Conservation (phyloP, 2,888 invertebrate species). For the Ectemnius continuus region DNA sequence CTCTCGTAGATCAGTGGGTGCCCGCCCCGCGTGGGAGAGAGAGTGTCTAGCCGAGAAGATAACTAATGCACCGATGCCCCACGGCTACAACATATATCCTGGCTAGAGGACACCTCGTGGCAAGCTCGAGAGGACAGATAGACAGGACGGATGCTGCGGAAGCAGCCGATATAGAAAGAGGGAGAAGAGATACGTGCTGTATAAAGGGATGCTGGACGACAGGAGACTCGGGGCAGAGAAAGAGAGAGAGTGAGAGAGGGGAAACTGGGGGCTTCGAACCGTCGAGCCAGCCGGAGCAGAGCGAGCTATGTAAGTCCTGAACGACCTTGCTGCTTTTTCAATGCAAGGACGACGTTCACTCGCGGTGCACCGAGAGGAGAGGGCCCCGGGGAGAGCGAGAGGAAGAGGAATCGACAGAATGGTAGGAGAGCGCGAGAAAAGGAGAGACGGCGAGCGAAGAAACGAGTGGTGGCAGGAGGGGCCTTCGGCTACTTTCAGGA, state of each 20-base stretch:
- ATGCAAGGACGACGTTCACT: conserved; percentile 67
- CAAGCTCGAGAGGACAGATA: background rate
- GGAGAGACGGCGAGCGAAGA: conserved; percentile 6
- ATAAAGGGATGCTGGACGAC: background rate
- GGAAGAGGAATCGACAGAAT: conserved; percentile 6
- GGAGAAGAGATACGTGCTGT: background rate
- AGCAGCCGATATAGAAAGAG: background rate
- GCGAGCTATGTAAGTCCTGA: conserved; percentile 61
- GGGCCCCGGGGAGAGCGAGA: conserved; percentile 9
- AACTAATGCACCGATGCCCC: conserved; percentile 48
- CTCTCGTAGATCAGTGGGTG: conserved; percentile 44
- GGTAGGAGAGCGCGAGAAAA: background rate
- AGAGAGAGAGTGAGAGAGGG: conserved; percentile 32
- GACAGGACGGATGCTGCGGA: background rate
- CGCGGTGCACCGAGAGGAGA: background rate
- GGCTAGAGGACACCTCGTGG: conserved; percentile 34
- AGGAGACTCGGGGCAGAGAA: background rate
- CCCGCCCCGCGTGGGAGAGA: conserved; percentile 43
- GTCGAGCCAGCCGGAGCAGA: conserved; percentile 28
- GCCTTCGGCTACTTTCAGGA: conserved; percentile 10
- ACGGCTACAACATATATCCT: conserved; percentile 8
- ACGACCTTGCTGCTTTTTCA: conserved; percentile 70
- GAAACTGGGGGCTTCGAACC: conserved; percentile 48
- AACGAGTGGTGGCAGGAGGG: conserved; percentile 7
- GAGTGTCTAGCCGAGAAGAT: conserved; percentile 39